Base-by-base conservation (phyloP, 2,113 vertebrate genomes). In the Saimiri boliviensis region DNA sequence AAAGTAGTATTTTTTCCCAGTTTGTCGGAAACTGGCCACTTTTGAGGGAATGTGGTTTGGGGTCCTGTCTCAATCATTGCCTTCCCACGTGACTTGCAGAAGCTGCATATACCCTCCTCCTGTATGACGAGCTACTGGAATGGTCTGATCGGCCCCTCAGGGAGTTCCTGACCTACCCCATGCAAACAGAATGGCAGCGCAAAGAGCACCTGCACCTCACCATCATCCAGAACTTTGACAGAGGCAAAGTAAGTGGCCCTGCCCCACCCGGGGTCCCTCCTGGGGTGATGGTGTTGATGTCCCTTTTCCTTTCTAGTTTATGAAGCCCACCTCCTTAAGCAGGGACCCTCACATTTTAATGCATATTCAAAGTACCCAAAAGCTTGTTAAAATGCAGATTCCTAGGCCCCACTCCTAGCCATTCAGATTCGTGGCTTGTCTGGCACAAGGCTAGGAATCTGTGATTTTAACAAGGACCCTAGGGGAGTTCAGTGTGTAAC, bases 181-280 rank as follows among this genome's bases (percentile, higher is more conserved):
- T 99, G 99, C 99, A 99, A 95, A 99, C 99, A 4, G 99, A 99
- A 97, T 99, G 99, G 99, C 99, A 99, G 68, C 99, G 99, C 27
- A 99, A 99, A 95, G 99, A 99, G 96, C 99, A 99, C 60, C 98
- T 99, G 94, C 99, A 99, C 94, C 99, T 99, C 96, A 99, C 99
- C 66, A 99, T 99, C 96, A 99, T 99, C 96, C 99, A 99, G 97
- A 99, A 99, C 98, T 99, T 99, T 40, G 99, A 99, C n/a, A 98
- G 99, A 73, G 99, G 99, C 97, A 99, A 99, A 98, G 99, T 99
- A 98, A 97, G 97, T 8, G 42, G 8, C 25, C 21, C 42, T 56
- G 0, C 42, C 37, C 42, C 0, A 14, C 16, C 32, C 1, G 0
- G 27, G 47, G 12, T 7, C 14, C 17, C 27, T 63, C 52, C 30